phyloP scores from a whole-genome alignment of 2,113 vertebrate genomes.

The Tachuris rubrigastra region DNA sequence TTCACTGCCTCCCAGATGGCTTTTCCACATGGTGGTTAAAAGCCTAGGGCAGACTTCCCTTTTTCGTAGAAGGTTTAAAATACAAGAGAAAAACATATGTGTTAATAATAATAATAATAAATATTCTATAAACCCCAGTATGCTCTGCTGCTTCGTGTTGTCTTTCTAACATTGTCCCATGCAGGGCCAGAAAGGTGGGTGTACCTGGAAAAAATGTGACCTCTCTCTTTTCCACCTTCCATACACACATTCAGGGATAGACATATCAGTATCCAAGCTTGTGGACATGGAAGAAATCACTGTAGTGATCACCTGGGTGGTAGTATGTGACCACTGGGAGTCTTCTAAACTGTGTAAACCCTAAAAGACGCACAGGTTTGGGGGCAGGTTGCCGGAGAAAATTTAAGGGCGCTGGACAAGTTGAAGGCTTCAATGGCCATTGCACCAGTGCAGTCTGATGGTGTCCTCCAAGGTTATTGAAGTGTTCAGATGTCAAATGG shows the following conservation, averaged over 20 bases:
- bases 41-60: neutral
- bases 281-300: neutral
- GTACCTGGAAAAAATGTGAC: neutral
- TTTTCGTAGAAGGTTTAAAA: neutral
- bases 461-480: neutral
- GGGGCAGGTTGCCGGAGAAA: neutral
- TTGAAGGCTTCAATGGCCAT: neutral
- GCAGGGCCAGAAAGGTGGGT: neutral
- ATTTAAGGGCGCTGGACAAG: neutral
- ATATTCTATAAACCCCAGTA: neutral
- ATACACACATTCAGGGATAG: neutral
- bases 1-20: neutral
- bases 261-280: neutral
- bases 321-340: neutral
- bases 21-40: neutral
- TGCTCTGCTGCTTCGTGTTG: neutral
- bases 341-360: neutral
- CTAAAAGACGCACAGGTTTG: fast-evolving
- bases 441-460: neutral
- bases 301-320: no score
- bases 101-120: neutral
- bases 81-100: neutral
- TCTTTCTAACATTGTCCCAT: neutral
- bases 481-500: neutral
- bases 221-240: neutral